Evolutionary conservation across 1,140 invertebrate species (phyloP), one percentile per base, ranked within the genome.

Genomic region (Penaeus japonicus): DNA sequence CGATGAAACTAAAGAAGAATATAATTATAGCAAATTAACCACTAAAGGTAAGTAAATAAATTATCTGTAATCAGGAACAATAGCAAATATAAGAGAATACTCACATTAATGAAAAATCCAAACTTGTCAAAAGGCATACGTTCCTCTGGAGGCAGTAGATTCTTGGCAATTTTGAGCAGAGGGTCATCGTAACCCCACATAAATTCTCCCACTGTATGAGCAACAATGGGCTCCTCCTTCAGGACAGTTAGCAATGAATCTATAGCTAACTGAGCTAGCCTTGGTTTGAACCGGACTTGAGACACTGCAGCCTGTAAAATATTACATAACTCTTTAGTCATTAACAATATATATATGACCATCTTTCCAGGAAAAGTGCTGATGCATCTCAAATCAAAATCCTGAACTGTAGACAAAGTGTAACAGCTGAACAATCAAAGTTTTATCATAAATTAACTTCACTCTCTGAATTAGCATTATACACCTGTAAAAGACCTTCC

Each of bases 161-260:
- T 96, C 92, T 98, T 97, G 75, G 96, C 96, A 27, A 98, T 93
- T 91, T 97, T 97, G 3, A 98, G 93, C 22, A 98, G 93, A 0
- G 96, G 96, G 92, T 99, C 97, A 91, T 98, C 96, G 92, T 98
- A 99, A 1, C 98, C 98, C 97, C 97, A 99, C 0, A 98, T 93
- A 39, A 99, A 93, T 91, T 99, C 96, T 0, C 95, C 95, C 1
- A 99, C 96, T 0, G 96, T 96, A 0, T 97, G 96, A 89, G 96
- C 95, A 2, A 97, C 96, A 92, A 99, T 98, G 0, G 97, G 96
- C 91, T 96, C 96, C 90, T 98, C 96, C 91, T 97, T 96, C 62
- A 97, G 93, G 80, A 97, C 97, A 91, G 97, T 96, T 95, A 98
- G 96, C 91, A 98, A 92, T 87, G 96, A 96, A 1, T 96, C 96